These are phyloP conservation scores for Ophthalmotilapia sp. DNA, from an alignment of 2,113 vertebrate species.

Conservation along the genomic window DNA sequence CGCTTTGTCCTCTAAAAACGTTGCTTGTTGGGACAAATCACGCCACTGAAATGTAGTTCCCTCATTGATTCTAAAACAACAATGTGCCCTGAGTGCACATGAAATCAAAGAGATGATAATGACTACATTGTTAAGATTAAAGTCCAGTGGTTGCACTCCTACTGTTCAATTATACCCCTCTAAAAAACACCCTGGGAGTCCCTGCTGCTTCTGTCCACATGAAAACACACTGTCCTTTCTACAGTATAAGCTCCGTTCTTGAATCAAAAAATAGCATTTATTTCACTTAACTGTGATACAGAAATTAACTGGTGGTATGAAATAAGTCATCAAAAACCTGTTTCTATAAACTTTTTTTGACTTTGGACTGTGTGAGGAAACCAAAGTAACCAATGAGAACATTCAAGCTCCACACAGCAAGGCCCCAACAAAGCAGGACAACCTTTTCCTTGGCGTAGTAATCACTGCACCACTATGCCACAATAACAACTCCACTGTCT, in stretches of 20 bases:
- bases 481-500: neutral
- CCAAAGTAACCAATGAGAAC: neutral
- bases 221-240: neutral
- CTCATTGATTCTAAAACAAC: neutral
- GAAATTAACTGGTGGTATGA: neutral
- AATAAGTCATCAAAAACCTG: neutral
- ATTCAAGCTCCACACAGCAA: neutral
- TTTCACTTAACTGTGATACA: neutral
- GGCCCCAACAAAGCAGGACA: neutral
- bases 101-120: neutral
- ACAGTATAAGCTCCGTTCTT: neutral
- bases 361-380: neutral
- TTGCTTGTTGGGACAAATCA: neutral
- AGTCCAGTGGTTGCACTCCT: neutral
- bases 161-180: neutral
- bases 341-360: neutral
- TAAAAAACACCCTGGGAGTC: neutral
- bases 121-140: neutral
- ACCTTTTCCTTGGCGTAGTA: neutral
- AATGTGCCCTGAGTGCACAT: neutral
- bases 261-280: neutral
- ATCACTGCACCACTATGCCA: neutral
- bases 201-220: neutral
- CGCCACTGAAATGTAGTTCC: neutral
- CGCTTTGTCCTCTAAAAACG: neutral